A percentile compares a stretch with the other conserved stretches of the same genome.
Evolutionary conservation across 2,113 vertebrate genomes (phyloP).

Genomic region (Ciconia boyciana): DNA sequence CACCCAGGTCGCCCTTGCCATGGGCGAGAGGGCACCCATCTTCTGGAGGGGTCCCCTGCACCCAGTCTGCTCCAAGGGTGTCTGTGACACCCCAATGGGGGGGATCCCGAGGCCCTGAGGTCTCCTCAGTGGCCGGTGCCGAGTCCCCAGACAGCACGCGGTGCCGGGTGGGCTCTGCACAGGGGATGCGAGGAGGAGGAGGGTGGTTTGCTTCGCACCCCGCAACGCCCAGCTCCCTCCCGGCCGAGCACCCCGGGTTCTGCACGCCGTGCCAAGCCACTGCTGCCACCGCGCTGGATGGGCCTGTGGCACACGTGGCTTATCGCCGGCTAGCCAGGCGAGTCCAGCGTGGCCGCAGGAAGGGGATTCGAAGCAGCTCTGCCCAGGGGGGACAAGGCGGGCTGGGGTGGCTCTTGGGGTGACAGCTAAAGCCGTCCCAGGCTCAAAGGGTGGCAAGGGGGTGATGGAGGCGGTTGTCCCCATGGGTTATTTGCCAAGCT

Average conservation of each 20-base stretch:
- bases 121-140: accelerated
- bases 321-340: background rate
- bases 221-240: background rate
- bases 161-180: background rate
- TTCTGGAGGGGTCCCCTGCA: background rate
- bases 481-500: accelerated
- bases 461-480: background rate
- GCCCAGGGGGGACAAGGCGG: accelerated
- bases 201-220: background rate
- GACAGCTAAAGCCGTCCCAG: background rate
- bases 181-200: background rate
- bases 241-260: accelerated
- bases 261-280: background rate
- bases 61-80: accelerated
- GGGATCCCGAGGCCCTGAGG: background rate
- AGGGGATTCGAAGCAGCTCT: background rate
- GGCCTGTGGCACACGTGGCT: background rate
- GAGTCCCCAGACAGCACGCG: background rate
- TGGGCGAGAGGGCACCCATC: background rate
- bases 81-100: accelerated
- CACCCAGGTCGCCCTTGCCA: background rate
- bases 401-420: background rate
- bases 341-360: accelerated
- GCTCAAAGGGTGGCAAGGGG: background rate
- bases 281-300: accelerated